phyloP scores from a whole-genome alignment of 2,113 vertebrate species.

The Procavia capensis region DNA sequence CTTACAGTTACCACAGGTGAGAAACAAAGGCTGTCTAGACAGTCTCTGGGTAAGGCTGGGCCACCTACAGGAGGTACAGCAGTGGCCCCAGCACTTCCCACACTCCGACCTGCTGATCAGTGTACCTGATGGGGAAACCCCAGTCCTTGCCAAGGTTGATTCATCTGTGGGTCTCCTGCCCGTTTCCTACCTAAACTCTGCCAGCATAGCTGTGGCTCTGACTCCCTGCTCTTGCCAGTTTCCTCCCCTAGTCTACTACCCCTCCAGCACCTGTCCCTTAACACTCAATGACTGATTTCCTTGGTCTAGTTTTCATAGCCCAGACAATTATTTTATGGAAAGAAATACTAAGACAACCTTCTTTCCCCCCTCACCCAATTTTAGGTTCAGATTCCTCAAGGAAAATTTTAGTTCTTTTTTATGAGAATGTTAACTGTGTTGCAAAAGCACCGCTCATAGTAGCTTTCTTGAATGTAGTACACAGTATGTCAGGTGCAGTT shows the following conservation, averaged over 20 bases:
- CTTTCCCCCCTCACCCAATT: no score
- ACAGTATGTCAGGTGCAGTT: not conserved
- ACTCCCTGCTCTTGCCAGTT: not conserved
- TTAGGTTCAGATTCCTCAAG: conserved; percentile 22
- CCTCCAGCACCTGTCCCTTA: not conserved
- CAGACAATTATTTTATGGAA: not conserved
- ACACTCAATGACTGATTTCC: not conserved
- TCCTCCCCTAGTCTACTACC: not conserved
- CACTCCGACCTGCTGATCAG: not conserved
- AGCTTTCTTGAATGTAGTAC: not conserved
- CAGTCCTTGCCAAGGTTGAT: not conserved
- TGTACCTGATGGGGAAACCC: not conserved
- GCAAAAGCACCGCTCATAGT: not conserved
- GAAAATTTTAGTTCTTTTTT: not conserved
- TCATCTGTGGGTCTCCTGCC: not conserved
- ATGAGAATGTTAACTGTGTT: not conserved
- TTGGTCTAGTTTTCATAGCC: not conserved
- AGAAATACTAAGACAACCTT: conserved; percentile 14
- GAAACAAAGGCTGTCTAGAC: not conserved
- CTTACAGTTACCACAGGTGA: not conserved
- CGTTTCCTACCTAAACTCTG: not conserved
- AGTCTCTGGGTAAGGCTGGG: not conserved
- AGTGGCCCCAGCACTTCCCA: not conserved
- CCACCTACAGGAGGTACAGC: not conserved
- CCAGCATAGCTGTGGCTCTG: not conserved